phyloP scores from a whole-genome alignment of 64 coral and sea anemone species.

The Stylophora pistillata region DNA sequence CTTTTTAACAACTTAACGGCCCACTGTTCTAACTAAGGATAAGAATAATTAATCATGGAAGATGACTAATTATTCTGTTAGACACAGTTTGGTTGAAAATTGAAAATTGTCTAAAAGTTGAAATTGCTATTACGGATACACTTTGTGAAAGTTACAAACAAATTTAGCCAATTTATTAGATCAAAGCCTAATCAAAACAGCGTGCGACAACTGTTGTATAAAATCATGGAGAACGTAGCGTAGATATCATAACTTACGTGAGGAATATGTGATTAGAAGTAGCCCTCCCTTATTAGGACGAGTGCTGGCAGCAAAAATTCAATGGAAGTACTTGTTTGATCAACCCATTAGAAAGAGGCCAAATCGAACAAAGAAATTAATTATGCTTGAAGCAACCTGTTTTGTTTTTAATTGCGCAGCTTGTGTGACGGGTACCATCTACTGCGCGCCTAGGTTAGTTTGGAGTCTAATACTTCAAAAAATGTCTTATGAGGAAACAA shows the following conservation, averaged over 20 bases:
- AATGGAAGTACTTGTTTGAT: neutral
- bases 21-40: no score
- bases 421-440: slow-evolving; percentile 16
- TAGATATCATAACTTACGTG: neutral
- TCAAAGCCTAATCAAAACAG: no score
- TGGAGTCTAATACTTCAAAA: neutral
- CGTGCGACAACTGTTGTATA: neutral
- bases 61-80: no score
- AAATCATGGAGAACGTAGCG: neutral
- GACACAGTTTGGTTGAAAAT: no score
- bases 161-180: no score
- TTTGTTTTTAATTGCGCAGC: slow-evolving; percentile 11
- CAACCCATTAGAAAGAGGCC: slow-evolving; percentile 1
- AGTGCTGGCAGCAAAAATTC: neutral
- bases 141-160: no score
- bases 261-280: neutral
- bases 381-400: slow-evolving; percentile 25
- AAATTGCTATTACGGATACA: no score
- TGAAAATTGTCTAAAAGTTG: no score
- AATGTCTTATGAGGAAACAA: no score
- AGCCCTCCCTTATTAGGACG: neutral
- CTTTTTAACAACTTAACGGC: neutral
- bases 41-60: no score
- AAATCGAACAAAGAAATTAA: slow-evolving; percentile 15
- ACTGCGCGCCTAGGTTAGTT: neutral